Conservation (phyloP, 1,140 invertebrate species). For the Scylla paramamosain region DNA sequence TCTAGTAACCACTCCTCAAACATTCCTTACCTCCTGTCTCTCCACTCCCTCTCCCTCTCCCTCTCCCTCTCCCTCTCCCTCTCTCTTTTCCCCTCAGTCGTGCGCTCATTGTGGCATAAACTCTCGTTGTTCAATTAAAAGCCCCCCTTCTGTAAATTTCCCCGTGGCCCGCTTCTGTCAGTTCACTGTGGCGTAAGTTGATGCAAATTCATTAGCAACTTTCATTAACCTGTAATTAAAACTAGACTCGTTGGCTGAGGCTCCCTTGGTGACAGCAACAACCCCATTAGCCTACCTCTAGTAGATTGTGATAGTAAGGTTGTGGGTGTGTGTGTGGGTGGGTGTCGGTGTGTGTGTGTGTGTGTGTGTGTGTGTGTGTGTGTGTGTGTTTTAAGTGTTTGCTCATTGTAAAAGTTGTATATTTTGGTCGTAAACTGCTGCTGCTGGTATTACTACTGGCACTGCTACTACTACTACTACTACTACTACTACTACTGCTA, state of each 20-base stretch:
- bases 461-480: slow-evolving; percentile 22
- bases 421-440: not conserved
- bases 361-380: too few relatives aligned
- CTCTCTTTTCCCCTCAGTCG: not conserved
- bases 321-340: too few relatives aligned
- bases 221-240: slow-evolving; percentile 24
- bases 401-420: too few relatives aligned
- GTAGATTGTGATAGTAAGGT: too few relatives aligned
- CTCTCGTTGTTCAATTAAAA: slow-evolving; percentile 23
- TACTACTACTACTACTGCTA: not conserved
- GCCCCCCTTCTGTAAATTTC: not conserved
- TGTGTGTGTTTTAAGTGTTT: too few relatives aligned
- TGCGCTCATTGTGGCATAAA: not conserved
- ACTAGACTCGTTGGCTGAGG: not conserved
- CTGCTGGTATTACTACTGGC: not conserved
- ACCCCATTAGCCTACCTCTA: too few relatives aligned
- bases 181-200: not conserved
- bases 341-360: too few relatives aligned
- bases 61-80: not conserved
- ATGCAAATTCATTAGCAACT: slow-evolving; percentile 24
- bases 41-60: not conserved
- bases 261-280: too few relatives aligned
- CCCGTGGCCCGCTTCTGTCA: not conserved
- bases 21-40: not conserved
- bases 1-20: not conserved